These are phyloP conservation scores for Lochmaea crataegi DNA, from an alignment of 2,888 invertebrate genomes.

Conservation along the genomic window DNA sequence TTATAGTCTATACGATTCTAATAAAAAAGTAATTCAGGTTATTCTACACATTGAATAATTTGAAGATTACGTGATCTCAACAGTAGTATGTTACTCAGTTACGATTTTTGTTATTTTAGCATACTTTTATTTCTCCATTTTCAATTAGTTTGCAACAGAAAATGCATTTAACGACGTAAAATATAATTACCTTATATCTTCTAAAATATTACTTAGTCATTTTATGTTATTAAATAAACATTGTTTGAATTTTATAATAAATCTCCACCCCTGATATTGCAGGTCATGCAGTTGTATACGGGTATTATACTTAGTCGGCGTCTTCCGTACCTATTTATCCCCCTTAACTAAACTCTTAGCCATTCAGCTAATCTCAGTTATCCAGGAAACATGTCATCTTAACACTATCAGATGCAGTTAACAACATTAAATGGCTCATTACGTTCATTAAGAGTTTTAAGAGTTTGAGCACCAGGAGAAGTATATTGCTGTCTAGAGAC, in stretches of 20 bases:
- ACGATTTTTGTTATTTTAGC: too few relatives aligned
- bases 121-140: too few relatives aligned
- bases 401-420: conserved; percentile 53
- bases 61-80: too few relatives aligned
- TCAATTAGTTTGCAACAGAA: too few relatives aligned
- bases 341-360: conserved; percentile 45
- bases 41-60: too few relatives aligned
- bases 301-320: conserved; percentile 38
- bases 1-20: too few relatives aligned
- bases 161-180: too few relatives aligned
- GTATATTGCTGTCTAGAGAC: conserved; percentile 50
- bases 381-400: conserved; percentile 57
- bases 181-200: too few relatives aligned
- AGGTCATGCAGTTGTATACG: conserved; percentile 36
- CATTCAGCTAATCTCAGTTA: conserved; percentile 55
- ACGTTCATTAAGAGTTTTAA: conserved; percentile 56
- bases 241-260: background rate
- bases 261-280: conserved; percentile 3
- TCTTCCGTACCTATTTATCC: conserved; percentile 42
- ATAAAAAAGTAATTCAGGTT: too few relatives aligned
- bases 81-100: too few relatives aligned
- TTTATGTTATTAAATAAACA: background rate
- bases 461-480: conserved; percentile 46
- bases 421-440: conserved; percentile 54
- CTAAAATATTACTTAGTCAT: background rate